Conservation (phyloP, 2,113 vertebrate genomes). For the Scatophagus argus region DNA sequence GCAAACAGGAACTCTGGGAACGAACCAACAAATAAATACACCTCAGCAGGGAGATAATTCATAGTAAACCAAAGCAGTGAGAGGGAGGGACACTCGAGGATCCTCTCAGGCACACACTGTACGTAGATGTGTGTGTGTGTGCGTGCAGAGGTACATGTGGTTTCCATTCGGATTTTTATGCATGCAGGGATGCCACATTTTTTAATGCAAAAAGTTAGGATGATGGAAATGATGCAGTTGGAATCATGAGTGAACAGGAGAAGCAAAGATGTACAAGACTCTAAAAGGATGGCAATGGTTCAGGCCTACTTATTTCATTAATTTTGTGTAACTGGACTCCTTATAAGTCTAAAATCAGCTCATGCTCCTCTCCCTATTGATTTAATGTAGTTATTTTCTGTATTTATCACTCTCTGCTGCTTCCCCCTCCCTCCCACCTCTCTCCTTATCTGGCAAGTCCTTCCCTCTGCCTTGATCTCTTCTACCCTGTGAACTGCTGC, state of each 20-base stretch:
- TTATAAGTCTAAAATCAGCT: conserved; percentile 30
- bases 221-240: conserved; percentile 27
- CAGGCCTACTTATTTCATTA: conserved; percentile 9
- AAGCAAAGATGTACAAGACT: not conserved
- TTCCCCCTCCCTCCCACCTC: conserved; percentile 17
- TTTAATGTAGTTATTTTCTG: conserved; percentile 37
- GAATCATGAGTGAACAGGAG: not conserved
- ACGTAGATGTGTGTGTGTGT: not conserved
- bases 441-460: conserved; percentile 34
- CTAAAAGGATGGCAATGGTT: not conserved
- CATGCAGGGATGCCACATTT: not conserved
- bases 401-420: conserved; percentile 18
- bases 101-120: conserved; percentile 9
- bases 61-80: conserved; percentile 9
- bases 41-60: conserved; percentile 45
- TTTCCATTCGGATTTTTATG: not conserved
- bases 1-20: conserved; percentile 62
- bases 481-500: conserved; percentile 61
- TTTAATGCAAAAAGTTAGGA: not conserved
- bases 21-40: conserved; percentile 57
- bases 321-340: conserved; percentile 10
- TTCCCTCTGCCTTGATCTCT: conserved; percentile 35
- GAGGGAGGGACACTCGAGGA: not conserved
- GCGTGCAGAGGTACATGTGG: not conserved
- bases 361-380: not conserved